Percentiles rank a stretch among this genome's conserved stretches.
These are phyloP conservation scores for Hipparchia semele DNA, from an alignment of 2,888 invertebrate species.

Conservation along the genomic window DNA sequence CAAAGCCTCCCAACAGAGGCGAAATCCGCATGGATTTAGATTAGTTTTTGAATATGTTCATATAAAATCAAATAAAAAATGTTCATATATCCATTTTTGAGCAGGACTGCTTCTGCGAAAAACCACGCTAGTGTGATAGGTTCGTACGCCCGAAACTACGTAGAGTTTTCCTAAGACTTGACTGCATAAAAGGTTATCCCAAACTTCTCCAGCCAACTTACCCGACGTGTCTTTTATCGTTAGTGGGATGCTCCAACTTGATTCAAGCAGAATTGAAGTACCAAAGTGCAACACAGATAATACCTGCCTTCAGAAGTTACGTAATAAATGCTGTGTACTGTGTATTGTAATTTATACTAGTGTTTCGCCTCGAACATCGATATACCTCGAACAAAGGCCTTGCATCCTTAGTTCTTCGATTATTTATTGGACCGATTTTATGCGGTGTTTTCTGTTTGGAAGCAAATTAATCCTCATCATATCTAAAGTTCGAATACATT, in stretches of 20 bases:
- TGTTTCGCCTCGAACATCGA: no score
- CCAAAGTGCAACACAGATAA: constrained; percentile 36
- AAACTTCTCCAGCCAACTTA: constrained; percentile 55
- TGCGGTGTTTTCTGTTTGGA: no score
- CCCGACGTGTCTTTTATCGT: constrained; percentile 56
- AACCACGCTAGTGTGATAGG: constrained; percentile 40
- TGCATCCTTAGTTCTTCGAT: no score
- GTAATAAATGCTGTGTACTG: background rate
- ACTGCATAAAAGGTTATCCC: constrained; percentile 55
- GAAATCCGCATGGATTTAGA: no score
- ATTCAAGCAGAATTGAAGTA: constrained; percentile 49
- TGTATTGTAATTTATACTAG: background rate
- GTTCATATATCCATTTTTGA: no score
- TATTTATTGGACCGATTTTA: no score
- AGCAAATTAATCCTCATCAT: no score
- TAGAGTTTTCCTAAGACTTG: constrained; percentile 53
- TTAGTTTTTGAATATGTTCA: no score
- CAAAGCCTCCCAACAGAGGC: no score
- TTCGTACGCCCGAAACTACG: constrained; percentile 43
- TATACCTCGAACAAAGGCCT: no score
- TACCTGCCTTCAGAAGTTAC: background rate
- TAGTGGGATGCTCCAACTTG: constrained; percentile 51
- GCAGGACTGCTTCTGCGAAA: background rate
- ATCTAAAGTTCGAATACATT: no score
- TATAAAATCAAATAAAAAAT: no score